Conservation (phyloP, 2,888 invertebrate genomes). For the Pseudococcus longispinus region DNA sequence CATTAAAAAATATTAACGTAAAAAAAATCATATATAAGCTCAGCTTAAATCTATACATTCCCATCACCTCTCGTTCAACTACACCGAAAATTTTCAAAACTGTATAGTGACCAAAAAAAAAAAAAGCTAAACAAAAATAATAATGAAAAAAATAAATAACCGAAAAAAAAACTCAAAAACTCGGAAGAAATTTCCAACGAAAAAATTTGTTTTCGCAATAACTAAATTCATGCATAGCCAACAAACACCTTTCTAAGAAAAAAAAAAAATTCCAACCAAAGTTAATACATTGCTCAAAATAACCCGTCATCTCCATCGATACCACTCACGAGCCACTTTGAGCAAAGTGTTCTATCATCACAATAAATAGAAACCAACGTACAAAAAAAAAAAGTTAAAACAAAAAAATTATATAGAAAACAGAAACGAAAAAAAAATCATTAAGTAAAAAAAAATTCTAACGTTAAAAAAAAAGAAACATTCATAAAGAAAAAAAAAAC, state of each 20-base stretch:
- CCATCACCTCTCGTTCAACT: slow-evolving; percentile 1
- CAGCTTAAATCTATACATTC: slow-evolving; percentile 5
- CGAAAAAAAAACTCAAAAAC: slow-evolving; percentile 51
- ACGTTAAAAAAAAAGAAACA: slow-evolving; percentile 59
- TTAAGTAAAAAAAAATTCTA: neutral
- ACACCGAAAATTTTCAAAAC: neutral
- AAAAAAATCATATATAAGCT: slow-evolving; percentile 18
- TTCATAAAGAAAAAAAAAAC: slow-evolving; percentile 62
- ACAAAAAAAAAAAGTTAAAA: slow-evolving; percentile 42
- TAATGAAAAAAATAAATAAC: neutral
- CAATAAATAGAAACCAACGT: slow-evolving; percentile 3
- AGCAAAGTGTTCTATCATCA: slow-evolving; percentile 27
- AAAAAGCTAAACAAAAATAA: slow-evolving; percentile 51
- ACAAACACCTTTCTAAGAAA: slow-evolving; percentile 52
- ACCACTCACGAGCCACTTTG: slow-evolving; percentile 30
- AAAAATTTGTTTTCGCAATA: slow-evolving; percentile 53
- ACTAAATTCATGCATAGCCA: slow-evolving; percentile 53
- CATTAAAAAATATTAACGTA: neutral
- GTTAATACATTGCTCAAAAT: slow-evolving; percentile 47
- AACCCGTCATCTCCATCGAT: neutral
- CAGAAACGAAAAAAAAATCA: slow-evolving; percentile 45
- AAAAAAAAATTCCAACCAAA: neutral
- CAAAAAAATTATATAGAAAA: slow-evolving; percentile 7
- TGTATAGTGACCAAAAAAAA: slow-evolving; percentile 42
- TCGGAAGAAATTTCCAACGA: slow-evolving; percentile 13